Evolutionary conservation across 2,113 vertebrate genomes (phyloP), one percentile per base, ranked within the genome.

Genomic region (Hydrochoerus hydrochaeris): DNA sequence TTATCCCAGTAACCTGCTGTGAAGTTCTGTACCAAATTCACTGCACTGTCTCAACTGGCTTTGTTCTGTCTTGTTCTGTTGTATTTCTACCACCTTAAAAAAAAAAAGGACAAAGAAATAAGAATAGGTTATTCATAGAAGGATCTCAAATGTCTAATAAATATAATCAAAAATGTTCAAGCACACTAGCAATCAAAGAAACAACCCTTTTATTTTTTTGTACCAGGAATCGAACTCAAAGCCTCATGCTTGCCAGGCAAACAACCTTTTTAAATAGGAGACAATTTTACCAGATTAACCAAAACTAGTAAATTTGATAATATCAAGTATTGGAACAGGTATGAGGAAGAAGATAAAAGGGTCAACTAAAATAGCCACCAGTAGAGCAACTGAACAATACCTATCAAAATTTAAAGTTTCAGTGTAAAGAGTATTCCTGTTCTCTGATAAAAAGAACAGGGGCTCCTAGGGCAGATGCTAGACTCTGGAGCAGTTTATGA

Each of bases 101-200:
- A n/a, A n/a, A n/a, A n/a, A n/a, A n/a, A n/a, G n/a, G 60, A 13
- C 30, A 84, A 95, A 95, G 62, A 32, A 94, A 71, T 20, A 88
- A 1, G 35, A 95, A 71, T 60, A 88, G 24, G 44, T 10, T 80
- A 38, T 35, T 63, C 44, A 41, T 0, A 49, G 46, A 75, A 62
- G n/a, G 86, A 26, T 22, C 46, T 91, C 38, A 84, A 88, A 63
- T 44, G 60, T 85, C 16, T 92, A 58, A 46, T 58, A 73, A 81
- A 85, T 11, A 83, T 54, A 85, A 67, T 69, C 3, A 35, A 5
- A 81, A 54, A 58, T 49, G n/a, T 35, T 94, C 19, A 82, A 65
- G 8, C 28, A 77, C 26, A 84, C 9, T 54, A 73, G 28, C 32
- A 82, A 82, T 32, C 75, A 77, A 62, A 67, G 49, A 96, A 57